Evolutionary conservation across 2,888 invertebrate species (phyloP).

Genomic region (Drosophila niveifrons): DNA sequence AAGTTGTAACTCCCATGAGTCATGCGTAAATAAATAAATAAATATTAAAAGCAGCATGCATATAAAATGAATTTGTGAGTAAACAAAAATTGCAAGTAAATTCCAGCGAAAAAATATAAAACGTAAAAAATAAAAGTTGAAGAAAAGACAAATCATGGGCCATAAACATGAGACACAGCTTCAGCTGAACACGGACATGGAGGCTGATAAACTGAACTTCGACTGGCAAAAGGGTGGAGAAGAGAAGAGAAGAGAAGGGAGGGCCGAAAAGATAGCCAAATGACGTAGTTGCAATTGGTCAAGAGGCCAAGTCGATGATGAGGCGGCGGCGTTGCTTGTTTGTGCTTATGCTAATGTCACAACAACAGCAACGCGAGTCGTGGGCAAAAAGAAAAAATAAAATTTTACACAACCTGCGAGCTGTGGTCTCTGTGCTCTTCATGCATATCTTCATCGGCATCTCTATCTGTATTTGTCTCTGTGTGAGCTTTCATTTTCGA

Average conservation of each 20-base stretch:
- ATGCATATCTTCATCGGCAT: conserved; percentile 29
- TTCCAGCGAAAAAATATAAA: conserved; percentile 52
- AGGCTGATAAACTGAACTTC: conserved; percentile 5
- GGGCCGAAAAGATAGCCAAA: conserved; percentile 38
- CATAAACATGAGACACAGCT: conserved; percentile 53
- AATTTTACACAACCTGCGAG: conserved; percentile 68
- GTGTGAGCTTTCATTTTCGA: conserved; percentile 84
- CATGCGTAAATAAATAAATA: conserved; percentile 41
- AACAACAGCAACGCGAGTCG: conserved; percentile 46
- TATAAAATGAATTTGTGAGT: conserved; percentile 55
- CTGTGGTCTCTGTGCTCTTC: conserved; percentile 48
- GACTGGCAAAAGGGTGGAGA: conserved; percentile 9
- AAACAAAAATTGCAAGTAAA: conserved; percentile 66
- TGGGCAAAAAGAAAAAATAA: conserved; percentile 65
- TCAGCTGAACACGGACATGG: conserved; percentile 34
- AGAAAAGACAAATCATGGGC: conserved; percentile 65
- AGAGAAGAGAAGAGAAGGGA: conserved; percentile 49
- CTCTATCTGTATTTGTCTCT: conserved; percentile 41
- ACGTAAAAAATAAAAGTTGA: conserved; percentile 29
- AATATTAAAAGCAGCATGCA: conserved; percentile 31
- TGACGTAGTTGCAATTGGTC: conserved; percentile 74
- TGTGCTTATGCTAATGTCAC: conserved; percentile 69
- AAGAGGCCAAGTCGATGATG: conserved; percentile 52
- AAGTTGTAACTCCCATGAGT: conserved; percentile 56
- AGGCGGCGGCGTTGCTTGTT: conserved; percentile 22